Conservation (phyloP, 2,113 vertebrate species). For the Fregetta grallaria region DNA sequence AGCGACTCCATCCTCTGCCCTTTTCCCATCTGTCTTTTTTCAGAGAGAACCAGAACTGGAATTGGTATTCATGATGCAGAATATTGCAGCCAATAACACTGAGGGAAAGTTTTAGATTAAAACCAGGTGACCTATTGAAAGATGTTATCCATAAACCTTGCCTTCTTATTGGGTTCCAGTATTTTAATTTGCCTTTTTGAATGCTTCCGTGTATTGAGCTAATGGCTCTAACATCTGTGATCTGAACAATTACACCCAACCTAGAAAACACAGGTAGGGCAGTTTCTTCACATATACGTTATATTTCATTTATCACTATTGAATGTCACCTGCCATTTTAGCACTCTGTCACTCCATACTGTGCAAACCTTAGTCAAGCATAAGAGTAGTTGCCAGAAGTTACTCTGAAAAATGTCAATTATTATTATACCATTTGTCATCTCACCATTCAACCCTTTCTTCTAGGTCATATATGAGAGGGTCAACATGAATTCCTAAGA, state of each 20-base stretch:
- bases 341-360: fast-evolving
- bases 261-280: not conserved
- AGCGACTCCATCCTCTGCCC: not conserved
- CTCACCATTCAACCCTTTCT: not conserved
- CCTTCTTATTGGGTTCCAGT: not conserved
- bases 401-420: not conserved
- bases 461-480: not conserved
- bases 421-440: not conserved
- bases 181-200: not conserved
- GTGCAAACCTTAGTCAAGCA: not conserved
- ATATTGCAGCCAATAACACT: not conserved
- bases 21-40: not conserved
- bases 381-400: not conserved
- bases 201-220: not conserved
- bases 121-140: not conserved
- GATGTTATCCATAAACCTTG: not conserved
- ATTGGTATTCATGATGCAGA: not conserved
- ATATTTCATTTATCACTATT: not conserved
- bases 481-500: not conserved
- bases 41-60: not conserved
- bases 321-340: not conserved
- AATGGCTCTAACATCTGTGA: not conserved
- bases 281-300: not conserved
- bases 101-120: not conserved
- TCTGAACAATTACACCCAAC: not conserved